A percentile compares a stretch with the other conserved stretches of the same genome.
Conservation (phyloP, 2,888 invertebrate species). For the Cryptosula pallasiana region DNA sequence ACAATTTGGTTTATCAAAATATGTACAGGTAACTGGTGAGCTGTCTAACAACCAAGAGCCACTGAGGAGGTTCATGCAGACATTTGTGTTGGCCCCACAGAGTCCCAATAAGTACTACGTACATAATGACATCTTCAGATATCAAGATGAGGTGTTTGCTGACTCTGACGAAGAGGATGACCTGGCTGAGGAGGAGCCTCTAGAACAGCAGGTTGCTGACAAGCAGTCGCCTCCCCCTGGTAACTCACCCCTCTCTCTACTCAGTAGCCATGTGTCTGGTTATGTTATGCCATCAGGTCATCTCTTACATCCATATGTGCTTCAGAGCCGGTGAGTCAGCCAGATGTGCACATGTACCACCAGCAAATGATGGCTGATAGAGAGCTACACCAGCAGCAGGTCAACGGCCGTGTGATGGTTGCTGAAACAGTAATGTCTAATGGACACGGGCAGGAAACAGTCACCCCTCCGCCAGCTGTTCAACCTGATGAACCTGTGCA, state of each 20-base stretch:
- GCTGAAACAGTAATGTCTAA: background rate
- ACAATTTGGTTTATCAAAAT: no score
- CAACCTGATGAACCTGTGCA: background rate
- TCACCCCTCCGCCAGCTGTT: background rate
- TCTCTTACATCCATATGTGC: no score
- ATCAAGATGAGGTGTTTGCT: slow-evolving; percentile 73
- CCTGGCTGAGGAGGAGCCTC: background rate
- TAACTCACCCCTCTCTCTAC: background rate
- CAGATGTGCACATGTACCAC: background rate
- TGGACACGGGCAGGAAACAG: background rate
- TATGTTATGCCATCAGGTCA: no score
- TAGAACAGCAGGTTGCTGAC: background rate
- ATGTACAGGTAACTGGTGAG: slow-evolving; percentile 85
- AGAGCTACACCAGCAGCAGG: background rate
- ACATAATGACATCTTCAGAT: slow-evolving; percentile 97
- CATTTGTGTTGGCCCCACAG: slow-evolving; percentile 89
- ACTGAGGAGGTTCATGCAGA: slow-evolving; percentile 96
- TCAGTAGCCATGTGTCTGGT: no score
- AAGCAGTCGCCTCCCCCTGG: background rate
- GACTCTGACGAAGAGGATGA: slow-evolving; percentile 59
- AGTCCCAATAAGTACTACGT: slow-evolving; percentile 97
- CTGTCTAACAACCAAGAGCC: slow-evolving; percentile 92
- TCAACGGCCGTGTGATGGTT: background rate
- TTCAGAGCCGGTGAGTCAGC: no score
- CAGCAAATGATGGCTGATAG: background rate